These are phyloP conservation scores for Molorchus minor DNA, from an alignment of 2,888 invertebrate genomes.

Conservation along the genomic window DNA sequence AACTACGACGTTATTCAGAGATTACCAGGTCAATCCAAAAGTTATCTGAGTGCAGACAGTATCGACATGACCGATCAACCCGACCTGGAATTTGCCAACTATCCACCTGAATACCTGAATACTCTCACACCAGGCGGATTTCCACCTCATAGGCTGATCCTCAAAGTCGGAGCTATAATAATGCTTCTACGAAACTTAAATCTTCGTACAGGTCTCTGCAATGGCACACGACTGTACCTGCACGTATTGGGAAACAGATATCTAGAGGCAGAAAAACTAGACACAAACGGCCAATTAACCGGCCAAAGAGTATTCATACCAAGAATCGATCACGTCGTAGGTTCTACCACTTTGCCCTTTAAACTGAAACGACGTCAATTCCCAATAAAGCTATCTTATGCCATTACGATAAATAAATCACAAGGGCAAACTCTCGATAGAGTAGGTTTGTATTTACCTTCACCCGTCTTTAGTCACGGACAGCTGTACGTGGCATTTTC, in stretches of 20 bases:
- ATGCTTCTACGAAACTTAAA: conserved; percentile 15
- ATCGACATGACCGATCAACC: not conserved
- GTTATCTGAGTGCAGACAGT: no score
- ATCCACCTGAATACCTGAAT: no score
- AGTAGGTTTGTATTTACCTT: no score
- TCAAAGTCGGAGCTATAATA: not conserved
- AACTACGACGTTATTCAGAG: not conserved
- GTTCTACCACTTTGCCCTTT: not conserved
- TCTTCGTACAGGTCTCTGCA: no score
- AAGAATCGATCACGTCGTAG: not conserved
- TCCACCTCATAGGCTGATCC: not conserved
- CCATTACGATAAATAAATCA: conserved; percentile 37
- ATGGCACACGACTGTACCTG: no score
- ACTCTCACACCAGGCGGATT: not conserved
- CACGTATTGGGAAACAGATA: no score
- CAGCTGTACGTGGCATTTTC: conserved; percentile 33
- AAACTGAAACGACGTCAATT: conserved; percentile 29
- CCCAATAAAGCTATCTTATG: conserved; percentile 34
- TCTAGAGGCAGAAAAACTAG: no score
- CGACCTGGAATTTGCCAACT: not conserved
- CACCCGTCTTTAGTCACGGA: conserved; percentile 27
- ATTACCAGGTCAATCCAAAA: not conserved
- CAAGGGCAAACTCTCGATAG: conserved; percentile 37
- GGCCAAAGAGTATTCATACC: no score
- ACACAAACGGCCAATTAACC: not conserved